phyloP scores from a whole-genome alignment of 2,888 invertebrate genomes.

The Saturnia pavonia region DNA sequence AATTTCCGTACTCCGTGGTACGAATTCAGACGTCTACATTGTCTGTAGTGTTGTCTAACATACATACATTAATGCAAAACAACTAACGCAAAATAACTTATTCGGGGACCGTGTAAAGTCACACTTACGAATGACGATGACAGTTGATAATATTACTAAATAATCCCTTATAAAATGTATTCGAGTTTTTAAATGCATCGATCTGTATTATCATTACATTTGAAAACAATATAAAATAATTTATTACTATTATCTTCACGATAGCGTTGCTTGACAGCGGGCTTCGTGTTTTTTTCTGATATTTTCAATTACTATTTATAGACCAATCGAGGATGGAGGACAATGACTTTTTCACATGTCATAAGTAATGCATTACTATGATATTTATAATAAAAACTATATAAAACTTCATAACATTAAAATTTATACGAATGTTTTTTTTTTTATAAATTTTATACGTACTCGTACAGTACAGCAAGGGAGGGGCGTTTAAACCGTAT shows the following conservation, averaged over 20 bases:
- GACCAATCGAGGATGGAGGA: slow-evolving; percentile 10
- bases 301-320: background rate
- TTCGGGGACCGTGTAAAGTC: background rate
- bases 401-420: no score
- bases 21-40: background rate
- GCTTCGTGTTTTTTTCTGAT: slow-evolving; percentile 3
- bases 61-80: no score
- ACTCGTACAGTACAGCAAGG: no score
- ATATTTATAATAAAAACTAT: background rate
- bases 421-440: no score
- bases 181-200: background rate
- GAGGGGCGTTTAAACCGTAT: no score
- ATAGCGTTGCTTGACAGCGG: background rate
- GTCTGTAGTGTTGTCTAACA: no score
- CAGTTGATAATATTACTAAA: background rate
- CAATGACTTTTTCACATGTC: slow-evolving; percentile 3
- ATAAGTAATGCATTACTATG: background rate
- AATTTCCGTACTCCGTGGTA: background rate
- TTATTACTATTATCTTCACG: slow-evolving; percentile 9
- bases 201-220: background rate
- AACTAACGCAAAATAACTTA: background rate
- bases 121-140: background rate
- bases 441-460: no score
- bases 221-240: slow-evolving; percentile 1
- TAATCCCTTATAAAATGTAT: background rate